These are phyloP conservation scores for Eilema sororculum DNA, from an alignment of 2,888 invertebrate species.

Conservation along the genomic window DNA sequence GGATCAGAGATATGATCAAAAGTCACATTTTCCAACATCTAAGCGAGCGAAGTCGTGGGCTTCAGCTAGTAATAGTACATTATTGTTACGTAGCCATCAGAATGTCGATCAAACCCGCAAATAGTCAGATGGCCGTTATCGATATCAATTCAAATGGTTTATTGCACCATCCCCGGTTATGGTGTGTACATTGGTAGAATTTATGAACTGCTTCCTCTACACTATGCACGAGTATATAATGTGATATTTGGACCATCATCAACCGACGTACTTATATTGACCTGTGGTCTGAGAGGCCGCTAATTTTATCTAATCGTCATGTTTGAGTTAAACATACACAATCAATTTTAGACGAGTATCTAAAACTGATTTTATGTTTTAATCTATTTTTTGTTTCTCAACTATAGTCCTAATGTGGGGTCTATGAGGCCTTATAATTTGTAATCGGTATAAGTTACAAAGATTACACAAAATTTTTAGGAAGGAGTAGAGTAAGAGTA, in stretches of 20 bases:
- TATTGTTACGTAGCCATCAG: not conserved
- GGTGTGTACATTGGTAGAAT: not conserved
- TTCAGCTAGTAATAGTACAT: too few species aligned
- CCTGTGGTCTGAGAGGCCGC: not conserved
- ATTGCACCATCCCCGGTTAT: slow-evolving; percentile 1
- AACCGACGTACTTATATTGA: not conserved
- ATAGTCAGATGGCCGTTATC: slow-evolving; percentile 1
- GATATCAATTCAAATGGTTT: slow-evolving; percentile 13
- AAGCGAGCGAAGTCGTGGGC: too few species aligned
- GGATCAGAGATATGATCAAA: too few species aligned
- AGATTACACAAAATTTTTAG: too few species aligned
- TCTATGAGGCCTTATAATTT: not conserved
- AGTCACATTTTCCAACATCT: too few species aligned
- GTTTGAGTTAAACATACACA: too few species aligned
- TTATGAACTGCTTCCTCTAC: not conserved
- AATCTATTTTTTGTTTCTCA: not conserved
- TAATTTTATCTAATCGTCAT: not conserved
- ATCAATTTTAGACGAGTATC: too few species aligned
- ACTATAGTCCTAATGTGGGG: not conserved
- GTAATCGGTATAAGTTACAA: not conserved
- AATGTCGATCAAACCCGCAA: slow-evolving; percentile 2
- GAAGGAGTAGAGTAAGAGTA: too few species aligned
- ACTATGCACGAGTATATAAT: not conserved
- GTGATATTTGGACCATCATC: not conserved
- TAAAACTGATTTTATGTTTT: too few species aligned